These are phyloP conservation scores for Neoarius graeffei DNA, from an alignment of 2,113 vertebrate genomes.

Conservation along the genomic window DNA sequence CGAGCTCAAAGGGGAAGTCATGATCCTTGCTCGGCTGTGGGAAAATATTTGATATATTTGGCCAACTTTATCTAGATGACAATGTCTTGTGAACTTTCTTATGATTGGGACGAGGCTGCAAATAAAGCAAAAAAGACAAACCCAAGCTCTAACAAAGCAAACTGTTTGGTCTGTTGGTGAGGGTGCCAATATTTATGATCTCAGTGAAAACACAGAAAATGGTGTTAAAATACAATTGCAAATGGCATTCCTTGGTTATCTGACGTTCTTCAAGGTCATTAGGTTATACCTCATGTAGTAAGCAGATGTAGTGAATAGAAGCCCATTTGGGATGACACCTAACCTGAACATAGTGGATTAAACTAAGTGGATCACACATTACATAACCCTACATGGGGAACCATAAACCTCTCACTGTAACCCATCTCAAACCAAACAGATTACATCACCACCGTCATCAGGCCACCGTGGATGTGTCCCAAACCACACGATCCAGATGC, in stretches of 20 bases:
- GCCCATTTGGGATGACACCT: background rate
- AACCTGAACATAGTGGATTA: background rate
- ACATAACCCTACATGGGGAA: background rate
- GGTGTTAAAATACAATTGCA: background rate
- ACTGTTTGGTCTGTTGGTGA: background rate
- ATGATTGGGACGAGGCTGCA: background rate
- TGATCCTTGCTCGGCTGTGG: constrained; percentile 19
- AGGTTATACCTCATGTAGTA: background rate
- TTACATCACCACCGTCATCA: background rate
- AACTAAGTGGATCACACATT: background rate
- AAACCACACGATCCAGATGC: background rate
- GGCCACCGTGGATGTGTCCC: background rate
- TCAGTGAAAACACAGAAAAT: background rate
- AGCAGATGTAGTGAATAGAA: background rate
- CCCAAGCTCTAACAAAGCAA: background rate
- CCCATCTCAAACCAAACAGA: background rate
- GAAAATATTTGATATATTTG: constrained; percentile 55
- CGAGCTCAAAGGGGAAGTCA: constrained; percentile 39
- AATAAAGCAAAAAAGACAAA: background rate
- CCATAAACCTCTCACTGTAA: background rate
- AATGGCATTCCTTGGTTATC: background rate
- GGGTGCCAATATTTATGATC: background rate
- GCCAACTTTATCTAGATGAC: constrained; percentile 41
- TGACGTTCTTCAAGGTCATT: background rate
- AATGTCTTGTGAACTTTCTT: background rate